A percentile compares a stretch with the other conserved stretches of the same genome.
These are phyloP conservation scores for Noctua janthe DNA, from an alignment of 2,888 invertebrate genomes.

Conservation along the genomic window DNA sequence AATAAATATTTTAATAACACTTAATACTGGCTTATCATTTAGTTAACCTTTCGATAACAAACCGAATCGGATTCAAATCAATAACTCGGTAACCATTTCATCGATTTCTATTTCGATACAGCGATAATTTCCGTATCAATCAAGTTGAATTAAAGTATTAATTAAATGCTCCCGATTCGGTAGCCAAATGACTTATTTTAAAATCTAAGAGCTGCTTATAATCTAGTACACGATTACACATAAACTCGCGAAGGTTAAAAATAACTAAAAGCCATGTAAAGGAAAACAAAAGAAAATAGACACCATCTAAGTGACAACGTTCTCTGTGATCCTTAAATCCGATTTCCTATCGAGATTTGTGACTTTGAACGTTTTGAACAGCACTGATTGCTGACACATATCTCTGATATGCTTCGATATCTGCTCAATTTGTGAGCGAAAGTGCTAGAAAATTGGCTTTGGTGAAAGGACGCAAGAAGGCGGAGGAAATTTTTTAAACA, in stretches of 20 bases:
- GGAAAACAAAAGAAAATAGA: conserved; percentile 15
- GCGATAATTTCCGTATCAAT: conserved; percentile 27
- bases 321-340: conserved; percentile 41
- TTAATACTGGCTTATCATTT: conserved; percentile 13
- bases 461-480: neutral
- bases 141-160: conserved; percentile 21
- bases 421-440: conserved; percentile 32
- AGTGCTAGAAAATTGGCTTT: conserved; percentile 18
- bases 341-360: conserved; percentile 44
- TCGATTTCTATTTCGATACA: neutral
- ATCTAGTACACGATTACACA: neutral
- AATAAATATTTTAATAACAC: conserved; percentile 21
- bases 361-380: conserved; percentile 37
- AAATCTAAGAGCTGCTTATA: neutral
- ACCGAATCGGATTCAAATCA: conserved; percentile 6
- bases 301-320: conserved; percentile 1
- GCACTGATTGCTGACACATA: conserved; percentile 46
- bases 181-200: neutral
- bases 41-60: conserved; percentile 21
- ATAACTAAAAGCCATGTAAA: neutral
- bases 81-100: neutral
- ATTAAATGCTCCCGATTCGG: conserved; percentile 1
- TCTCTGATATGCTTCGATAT: conserved; percentile 15
- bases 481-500: neutral
- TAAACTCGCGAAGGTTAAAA: neutral